Evolutionary conservation across 2,797 vertebrate species (phyloP).

Genomic region (Pangasius mekongensis): DNA sequence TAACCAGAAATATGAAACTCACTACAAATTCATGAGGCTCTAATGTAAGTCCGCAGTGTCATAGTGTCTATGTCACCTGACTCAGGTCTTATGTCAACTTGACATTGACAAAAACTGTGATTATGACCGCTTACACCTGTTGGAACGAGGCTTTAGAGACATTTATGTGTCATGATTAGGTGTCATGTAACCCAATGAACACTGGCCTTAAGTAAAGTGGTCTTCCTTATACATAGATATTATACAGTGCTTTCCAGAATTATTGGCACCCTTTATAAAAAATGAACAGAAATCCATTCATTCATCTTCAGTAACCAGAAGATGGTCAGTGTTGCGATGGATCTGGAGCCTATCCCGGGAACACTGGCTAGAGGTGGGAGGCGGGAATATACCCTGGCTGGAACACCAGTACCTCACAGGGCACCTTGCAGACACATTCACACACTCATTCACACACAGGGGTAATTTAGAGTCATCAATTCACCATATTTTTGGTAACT

Average conservation of each 20-base stretch:
- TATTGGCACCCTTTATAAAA: not conserved
- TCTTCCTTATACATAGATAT: not conserved
- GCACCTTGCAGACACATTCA: not conserved
- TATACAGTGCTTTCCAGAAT: not conserved
- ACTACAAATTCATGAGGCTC: not conserved
- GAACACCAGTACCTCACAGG: not conserved
- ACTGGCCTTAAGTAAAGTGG: not conserved
- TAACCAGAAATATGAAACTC: not conserved
- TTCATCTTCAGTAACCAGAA: not conserved
- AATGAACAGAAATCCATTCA: not conserved
- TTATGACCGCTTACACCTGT: not conserved
- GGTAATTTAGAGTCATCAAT: not conserved
- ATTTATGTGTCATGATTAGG: not conserved
- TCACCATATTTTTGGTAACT: not conserved
- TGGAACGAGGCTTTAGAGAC: not conserved
- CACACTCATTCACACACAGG: too few species aligned
- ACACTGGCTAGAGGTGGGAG: not conserved
- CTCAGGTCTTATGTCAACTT: too few species aligned
- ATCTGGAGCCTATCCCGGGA: not conserved
- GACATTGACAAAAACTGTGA: too few species aligned
- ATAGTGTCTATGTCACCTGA: too few species aligned
- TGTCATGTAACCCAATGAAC: not conserved
- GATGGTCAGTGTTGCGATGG: not conserved
- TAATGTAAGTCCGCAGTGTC: not conserved
- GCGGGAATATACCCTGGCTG: too few species aligned